Evolutionary conservation across 35 echinoderm and acorn worm species (phyloP), one percentile per base, ranked within the genome.

Genomic region (Apostichopus parvimensis): DNA sequence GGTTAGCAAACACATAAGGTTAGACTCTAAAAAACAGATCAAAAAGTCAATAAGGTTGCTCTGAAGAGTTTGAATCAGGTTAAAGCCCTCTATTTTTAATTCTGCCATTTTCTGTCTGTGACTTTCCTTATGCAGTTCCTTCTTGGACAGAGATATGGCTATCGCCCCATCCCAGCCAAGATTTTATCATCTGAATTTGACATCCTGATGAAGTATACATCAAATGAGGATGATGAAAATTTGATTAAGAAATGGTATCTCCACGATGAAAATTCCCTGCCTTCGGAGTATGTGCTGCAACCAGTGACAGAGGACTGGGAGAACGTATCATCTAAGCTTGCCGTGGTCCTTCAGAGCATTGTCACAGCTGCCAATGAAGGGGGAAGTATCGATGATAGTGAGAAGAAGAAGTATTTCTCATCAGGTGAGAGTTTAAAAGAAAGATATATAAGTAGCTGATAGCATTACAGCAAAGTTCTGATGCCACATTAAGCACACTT

Each of bases 111-210:
- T 45, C 34, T 45, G 34, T 45, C 1, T 45, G 28, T 34, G 34
- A 45, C 34, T 45, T 45, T 45, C 34, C 34, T 14, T 75, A 56
- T 78, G 20, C 77, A 98, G 96, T 98, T 95, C 58, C 56, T 98
- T 26, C 90, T 98, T 2, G 96, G 96, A 78, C 94, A 98, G 86
- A 89, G 96, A 9, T 98, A 98, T 87, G 96, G 96, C n/a, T 98
- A 93, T 62, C 90, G 96, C 56, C 94, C 94, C 21, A 87, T 92
- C n/a, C 96, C 94, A 34, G 89, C 96, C 62, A 88, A 77, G 53
- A 95, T 98, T 75, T 79, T 87, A 85, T 92, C 92, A 8, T 57
- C 24, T 26, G 92, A 92, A 78, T 98, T 91, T 77, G 73, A 91
- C 1, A 81, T 92, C 22, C 79, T 98, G 58, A n/a, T 83, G 26